phyloP scores from a whole-genome alignment of 2,888 invertebrate species.

The Physocephala rufipes region DNA sequence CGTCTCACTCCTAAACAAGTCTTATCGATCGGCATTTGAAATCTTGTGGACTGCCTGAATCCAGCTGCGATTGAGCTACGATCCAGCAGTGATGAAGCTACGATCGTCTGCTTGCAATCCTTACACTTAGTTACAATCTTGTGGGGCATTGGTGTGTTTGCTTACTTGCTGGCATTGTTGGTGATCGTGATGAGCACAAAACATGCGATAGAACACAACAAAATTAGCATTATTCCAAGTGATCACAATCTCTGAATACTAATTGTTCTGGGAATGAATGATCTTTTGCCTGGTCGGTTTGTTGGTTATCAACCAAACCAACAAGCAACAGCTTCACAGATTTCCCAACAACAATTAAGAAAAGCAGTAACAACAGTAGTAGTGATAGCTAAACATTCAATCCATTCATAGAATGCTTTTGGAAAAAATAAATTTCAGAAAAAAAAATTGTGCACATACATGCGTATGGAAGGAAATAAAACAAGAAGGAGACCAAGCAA shows the following conservation, averaged over 20 bases:
- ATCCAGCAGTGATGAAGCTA: too few species aligned
- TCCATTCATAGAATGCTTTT: constrained; percentile 58
- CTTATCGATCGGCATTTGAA: constrained; percentile 28
- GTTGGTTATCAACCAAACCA: constrained; percentile 27
- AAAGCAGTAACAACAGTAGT: constrained; percentile 3
- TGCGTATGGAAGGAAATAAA: background rate
- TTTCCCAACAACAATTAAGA: background rate
- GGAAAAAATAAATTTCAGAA: constrained; percentile 38
- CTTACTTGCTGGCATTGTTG: constrained; percentile 4
- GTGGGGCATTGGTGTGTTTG: background rate
- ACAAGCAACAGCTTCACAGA: constrained; percentile 12
- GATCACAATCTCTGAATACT: constrained; percentile 65
- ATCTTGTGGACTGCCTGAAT: constrained; percentile 28
- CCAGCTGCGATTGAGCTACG: too few species aligned
- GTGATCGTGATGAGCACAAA: constrained; percentile 26
- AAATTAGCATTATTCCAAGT: constrained; percentile 65
- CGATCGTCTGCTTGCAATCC: background rate
- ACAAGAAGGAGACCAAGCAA: constrained; percentile 18
- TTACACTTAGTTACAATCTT: background rate
- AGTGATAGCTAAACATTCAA: constrained; percentile 31
- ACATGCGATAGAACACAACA: constrained; percentile 36
- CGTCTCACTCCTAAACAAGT: constrained; percentile 25
- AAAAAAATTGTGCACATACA: constrained; percentile 4
- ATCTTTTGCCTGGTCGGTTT: too few species aligned
- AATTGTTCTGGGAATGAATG: constrained; percentile 54